These are phyloP conservation scores for Huso huso DNA, from an alignment of 2,797 vertebrate species.

Conservation along the genomic window DNA sequence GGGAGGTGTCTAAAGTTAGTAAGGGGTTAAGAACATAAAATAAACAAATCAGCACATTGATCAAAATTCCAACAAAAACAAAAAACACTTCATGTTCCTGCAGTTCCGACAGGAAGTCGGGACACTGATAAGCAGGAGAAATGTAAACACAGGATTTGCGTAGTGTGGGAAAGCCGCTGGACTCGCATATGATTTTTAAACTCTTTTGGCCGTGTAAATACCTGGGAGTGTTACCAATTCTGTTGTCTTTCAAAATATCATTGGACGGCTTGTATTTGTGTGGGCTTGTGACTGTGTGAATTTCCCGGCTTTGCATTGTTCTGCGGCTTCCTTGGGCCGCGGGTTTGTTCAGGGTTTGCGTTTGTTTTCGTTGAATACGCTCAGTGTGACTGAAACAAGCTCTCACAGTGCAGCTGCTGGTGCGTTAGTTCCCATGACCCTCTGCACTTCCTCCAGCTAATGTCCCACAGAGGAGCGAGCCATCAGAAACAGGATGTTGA, in stretches of 20 bases:
- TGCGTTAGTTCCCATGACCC: slow-evolving; percentile 59
- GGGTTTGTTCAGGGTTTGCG: slow-evolving; percentile 27
- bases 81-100: slow-evolving; percentile 5
- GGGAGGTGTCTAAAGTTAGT: too few species aligned
- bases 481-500: slow-evolving; percentile 38
- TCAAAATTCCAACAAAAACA: slow-evolving; percentile 4
- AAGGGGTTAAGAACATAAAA: too few species aligned
- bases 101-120: slow-evolving; percentile 24
- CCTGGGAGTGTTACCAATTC: slow-evolving; percentile 22
- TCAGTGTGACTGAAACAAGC: slow-evolving; percentile 30
- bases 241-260: slow-evolving; percentile 24
- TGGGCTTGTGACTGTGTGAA: slow-evolving; percentile 18
- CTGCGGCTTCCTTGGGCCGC: slow-evolving; percentile 45
- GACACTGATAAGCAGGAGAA: slow-evolving; percentile 37
- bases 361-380: slow-evolving; percentile 27
- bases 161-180: slow-evolving; percentile 44
- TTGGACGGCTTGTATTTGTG: neutral
- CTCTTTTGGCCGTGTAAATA: slow-evolving; percentile 27
- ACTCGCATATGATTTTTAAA: slow-evolving; percentile 33
- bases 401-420: slow-evolving; percentile 23
- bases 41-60: neutral
- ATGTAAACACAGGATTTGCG: slow-evolving; percentile 50
- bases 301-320: slow-evolving; percentile 54
- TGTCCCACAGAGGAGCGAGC: slow-evolving; percentile 35
- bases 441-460: slow-evolving; percentile 51